Evolutionary conservation across 2,113 vertebrate species (phyloP), one percentile per base, ranked within the genome.

Genomic region (Speoplatyrhinus poulsoni): DNA sequence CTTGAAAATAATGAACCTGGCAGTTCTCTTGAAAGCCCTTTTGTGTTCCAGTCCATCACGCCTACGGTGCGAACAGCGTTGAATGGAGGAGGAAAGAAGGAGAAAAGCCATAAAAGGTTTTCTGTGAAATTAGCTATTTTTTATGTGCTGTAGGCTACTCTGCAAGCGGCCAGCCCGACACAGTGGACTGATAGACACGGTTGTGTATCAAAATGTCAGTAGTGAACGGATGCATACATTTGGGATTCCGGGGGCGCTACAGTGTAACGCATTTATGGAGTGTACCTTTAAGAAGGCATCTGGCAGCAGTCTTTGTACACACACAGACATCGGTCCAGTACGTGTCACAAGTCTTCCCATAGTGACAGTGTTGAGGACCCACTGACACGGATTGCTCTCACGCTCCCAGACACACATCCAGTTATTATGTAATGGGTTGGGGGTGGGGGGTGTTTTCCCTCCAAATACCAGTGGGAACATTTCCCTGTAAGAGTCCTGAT

Each of bases 361-460:
- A 26, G 70, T 69, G 68, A 77, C 62, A 68, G 64, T 46, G 62
- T 13, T 12, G 53, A 41, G 70, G 77, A 82, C 79, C 73, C 70
- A 73, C 74, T 85, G 81, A 46, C 62, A 76, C 63, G 16, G 66
- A 87, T 75, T 65, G 60, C 60, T 50, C 50, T 62, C 6, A 11
- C 70, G 67, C 76, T 79, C 76, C 13, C 52, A 13, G 52, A 52
- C 72, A 75, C 60, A 46, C 32, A 66, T 60, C 54, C 0, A 9
- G 58, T 77, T 70, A 79, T 87, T 86, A 88, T 79, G 80, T 77
- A 84, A 89, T 69, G 46, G 46, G 48, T 57, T n/a, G 12, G 59
- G 73, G 73, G 82, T 87, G 85, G 12, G 59, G 73, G 73, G 82
- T 87, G 85, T 87, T 86, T 88, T 83, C 86, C 83, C 82, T 68